Percentiles rank a stretch among this genome's conserved stretches.
Evolutionary conservation across 2,113 vertebrate genomes (phyloP).

Genomic region (Oenanthe oenanthe): DNA sequence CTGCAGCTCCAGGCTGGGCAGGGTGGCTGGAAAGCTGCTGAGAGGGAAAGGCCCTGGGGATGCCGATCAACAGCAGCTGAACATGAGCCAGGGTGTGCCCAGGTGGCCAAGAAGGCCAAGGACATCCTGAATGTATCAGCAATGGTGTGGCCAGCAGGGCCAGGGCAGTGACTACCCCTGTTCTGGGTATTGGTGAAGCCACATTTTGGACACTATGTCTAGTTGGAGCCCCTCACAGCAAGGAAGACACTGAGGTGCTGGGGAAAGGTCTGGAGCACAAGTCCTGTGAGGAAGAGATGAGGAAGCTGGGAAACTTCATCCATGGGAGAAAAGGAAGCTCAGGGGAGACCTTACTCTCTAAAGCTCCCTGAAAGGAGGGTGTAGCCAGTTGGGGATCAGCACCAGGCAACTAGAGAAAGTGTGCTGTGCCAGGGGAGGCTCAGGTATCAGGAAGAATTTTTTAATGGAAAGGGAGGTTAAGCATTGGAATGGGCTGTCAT

Average conservation of each 20-base stretch:
- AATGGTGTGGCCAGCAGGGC: background rate
- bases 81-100: fast-evolving
- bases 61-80: background rate
- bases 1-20: background rate
- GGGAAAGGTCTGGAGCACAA: background rate
- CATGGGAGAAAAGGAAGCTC: background rate
- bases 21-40: background rate
- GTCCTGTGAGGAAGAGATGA: background rate
- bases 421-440: background rate
- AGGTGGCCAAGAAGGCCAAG: background rate
- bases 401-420: background rate
- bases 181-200: background rate
- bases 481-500: background rate
- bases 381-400: background rate
- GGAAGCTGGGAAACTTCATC: background rate
- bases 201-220: background rate
- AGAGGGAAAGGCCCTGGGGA: background rate
- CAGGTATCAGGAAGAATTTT: background rate
- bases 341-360: too few species aligned
- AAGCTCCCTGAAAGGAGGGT: background rate
- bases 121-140: background rate
- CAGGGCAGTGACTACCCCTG: background rate
- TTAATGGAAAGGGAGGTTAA: background rate
- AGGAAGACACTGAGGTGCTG: background rate
- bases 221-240: background rate